Evolutionary conservation across 2,797 vertebrate species (phyloP), one percentile per base, ranked within the genome.

Genomic region (Halcyon chelicuti): DNA sequence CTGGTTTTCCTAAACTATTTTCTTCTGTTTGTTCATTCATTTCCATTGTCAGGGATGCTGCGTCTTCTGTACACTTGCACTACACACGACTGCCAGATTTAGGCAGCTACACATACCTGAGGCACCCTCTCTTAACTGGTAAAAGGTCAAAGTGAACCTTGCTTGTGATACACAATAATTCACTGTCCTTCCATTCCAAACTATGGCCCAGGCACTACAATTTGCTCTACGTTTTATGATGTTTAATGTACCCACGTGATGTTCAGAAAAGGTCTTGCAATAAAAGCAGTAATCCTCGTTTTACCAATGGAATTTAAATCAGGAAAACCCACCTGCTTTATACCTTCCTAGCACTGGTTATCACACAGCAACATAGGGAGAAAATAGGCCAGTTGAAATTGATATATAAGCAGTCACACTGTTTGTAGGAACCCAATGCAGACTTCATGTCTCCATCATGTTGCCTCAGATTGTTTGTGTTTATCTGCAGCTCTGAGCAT

Each of bases 141-240:
- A 75, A 93, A 94, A 94, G 49, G 37, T 90, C 83, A 84, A 94
- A 93, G 37, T 37, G 47, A 63, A 92, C 86, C 92, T 90, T 90
- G 33, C 62, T 90, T 86, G 60, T 63, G 65, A 71, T 60, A 54
- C 51, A 71, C 29, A 54, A 21, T 82, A 88, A 85, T 54, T 90
- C 60, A 65, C 52, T 74, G 55, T 52, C 61, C 44, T 90, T 90
- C 55, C 49, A 46, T 90, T 71, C 40, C 83, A 60, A 91, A 84
- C 29, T 46, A 14, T 61, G 80, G 84, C 65, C 80, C 84, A 77
- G 80, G 55, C 67, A 52, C n/a, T 65, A 46, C 3, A 1, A 76
- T 93, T 86, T 90, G 40, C 33, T 61, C 12, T 39, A n/a, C 21
- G 26, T 76, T 94, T 95, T 90, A 85, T 19, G 40, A 70, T 12